Base-by-base conservation (phyloP, 2,797 vertebrate genomes). In the Cyclopterus lumpus region DNA sequence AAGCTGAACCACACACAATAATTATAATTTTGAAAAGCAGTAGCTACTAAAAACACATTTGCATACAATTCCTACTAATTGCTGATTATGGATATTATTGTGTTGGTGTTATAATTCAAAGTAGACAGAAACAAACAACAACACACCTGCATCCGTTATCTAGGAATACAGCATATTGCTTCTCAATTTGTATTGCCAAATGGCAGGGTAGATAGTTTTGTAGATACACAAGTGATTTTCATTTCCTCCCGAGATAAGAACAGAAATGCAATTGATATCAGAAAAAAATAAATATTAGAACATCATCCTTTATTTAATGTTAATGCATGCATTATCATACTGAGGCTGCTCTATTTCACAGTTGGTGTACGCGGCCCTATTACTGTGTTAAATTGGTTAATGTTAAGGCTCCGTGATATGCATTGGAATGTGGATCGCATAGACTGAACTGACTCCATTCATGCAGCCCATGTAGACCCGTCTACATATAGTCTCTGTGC, bases 341-440 rank as follows among this genome's bases (percentile, higher is more conserved):
- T 51, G 26, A 72, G 49, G 60, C 68, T 64, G 66, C 68, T 67
- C 67, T 64, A 73, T 78, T 77, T 85, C 77, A 79, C 77, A 84
- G 67, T 71, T 59, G 68, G 62, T 65, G 34, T 79, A 36, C 65
- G 40, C 11, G 7, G 9, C 40, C 51, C 36, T 66, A 62, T 86
- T 73, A 84, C 57, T 59, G 54, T 10, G 42, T 80, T 65, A 77
- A 77, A 82, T 69, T 58, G 71, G 71, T 75, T 80, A 85, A 60
- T 86, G 38, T 80, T 79, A 60, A 74, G 34, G 34, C 51, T 57
- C 55, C 46, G 49, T 81, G 81, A 71, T 65, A 9, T 5, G 66
- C 71, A 78, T 79, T 46, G 16, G 18, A 69, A 76, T 78, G 42
- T 28, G 24, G 44, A 67, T 28, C 26, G 15, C 54, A 40, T 15